Base-by-base conservation (phyloP, 1,140 invertebrate genomes). In the Trachelipus rathkii region DNA sequence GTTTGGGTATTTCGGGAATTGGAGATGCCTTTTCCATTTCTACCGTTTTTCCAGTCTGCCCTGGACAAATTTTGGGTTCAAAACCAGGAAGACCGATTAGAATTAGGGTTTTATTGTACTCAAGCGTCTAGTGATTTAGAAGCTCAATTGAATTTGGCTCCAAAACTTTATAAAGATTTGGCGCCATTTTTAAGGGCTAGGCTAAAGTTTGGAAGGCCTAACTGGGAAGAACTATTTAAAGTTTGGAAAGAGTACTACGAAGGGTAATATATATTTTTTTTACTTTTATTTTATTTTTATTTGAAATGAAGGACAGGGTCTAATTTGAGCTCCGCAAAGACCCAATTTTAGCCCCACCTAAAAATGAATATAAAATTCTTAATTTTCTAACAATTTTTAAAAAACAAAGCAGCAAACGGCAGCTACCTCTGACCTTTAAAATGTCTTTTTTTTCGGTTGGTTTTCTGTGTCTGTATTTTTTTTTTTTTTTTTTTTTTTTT, bases 21-120 rank as follows among this genome's bases (percentile, higher is more conserved):
- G 8, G 11, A 60, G 8, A 13, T 60, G 11, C 11, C n/a, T 8
- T 19, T 60, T 19, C 50, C 50, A 60, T 19, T 60, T 8, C 11
- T 19, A n/a, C n/a, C n/a, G n/a, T 60, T 60, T 60, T 60, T 60
- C 19, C 50, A 60, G 50, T 60, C 50, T 60, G 11, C 19, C 50
- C 11, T 60, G 11, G 50, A 60, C 11, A 15, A 13, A 60, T 60
- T 60, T 19, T 60, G 50, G 50, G 50, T 19, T 4, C 1, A 19
- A 60, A 60, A 60, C n/a, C 50, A 60, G 50, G 50, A 60, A 60
- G 50, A 60, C 50, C 11, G n/a, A n/a, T n/a, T n/a, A n/a, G 50
- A 60, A 60, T 60, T 60, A 19, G 11, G 50, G 4, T 60, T 60
- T 60, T 19, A 60, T 19, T n/a, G n/a, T n/a, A n/a, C n/a, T n/a